A percentile compares a stretch with the other conserved stretches of the same genome.
Evolutionary conservation across 2,797 vertebrate species (phyloP).

Genomic region (Florisuga fusca): DNA sequence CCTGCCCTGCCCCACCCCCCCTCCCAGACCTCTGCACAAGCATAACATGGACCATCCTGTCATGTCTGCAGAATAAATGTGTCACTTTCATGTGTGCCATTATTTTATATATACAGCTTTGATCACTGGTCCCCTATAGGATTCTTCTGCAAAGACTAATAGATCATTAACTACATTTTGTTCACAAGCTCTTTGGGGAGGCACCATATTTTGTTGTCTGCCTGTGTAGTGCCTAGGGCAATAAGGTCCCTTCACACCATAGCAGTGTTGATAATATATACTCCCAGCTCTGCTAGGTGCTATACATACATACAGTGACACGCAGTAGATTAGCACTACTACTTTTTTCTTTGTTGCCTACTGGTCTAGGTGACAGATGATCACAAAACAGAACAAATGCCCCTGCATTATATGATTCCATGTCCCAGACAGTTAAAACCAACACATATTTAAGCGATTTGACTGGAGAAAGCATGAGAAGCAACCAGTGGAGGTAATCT

Average conservation of each 20-base stretch:
- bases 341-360: constrained; percentile 11
- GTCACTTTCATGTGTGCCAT: not conserved
- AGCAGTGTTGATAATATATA: constrained; percentile 35
- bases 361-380: constrained; percentile 49
- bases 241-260: constrained; percentile 59
- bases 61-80: not conserved
- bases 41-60: fast-evolving
- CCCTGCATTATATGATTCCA: not conserved
- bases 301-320: constrained; percentile 43
- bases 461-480: not conserved
- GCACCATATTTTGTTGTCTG: constrained; percentile 43
- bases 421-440: not conserved
- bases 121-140: not conserved
- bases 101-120: not conserved
- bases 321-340: not conserved
- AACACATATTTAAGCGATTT: not conserved
- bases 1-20: not conserved
- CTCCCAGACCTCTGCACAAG: not conserved
- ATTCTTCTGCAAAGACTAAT: not conserved
- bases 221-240: constrained; percentile 33
- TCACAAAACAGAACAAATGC: constrained; percentile 11
- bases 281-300: constrained; percentile 46
- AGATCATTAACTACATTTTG: constrained; percentile 6
- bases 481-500: not conserved
- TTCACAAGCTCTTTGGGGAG: constrained; percentile 24